Evolutionary conservation across 2,113 vertebrate species (phyloP).

Genomic region (Andinoacara biseriatus): DNA sequence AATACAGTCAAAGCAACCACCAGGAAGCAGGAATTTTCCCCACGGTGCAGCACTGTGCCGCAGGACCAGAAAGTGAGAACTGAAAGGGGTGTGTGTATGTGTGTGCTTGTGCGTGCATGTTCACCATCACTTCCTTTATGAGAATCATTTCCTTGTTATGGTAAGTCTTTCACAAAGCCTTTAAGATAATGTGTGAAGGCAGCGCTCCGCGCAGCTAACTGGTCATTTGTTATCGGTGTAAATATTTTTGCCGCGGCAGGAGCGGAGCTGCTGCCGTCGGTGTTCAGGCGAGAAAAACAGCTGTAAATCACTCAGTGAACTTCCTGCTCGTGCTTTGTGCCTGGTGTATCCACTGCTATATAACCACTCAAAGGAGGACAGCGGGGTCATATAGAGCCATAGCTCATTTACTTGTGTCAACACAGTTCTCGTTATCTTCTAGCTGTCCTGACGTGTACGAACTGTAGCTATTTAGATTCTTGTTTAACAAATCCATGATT

Average conservation of each 20-base stretch:
- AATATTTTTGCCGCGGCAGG: neutral
- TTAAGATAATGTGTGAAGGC: neutral
- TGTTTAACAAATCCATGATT: neutral
- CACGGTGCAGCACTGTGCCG: neutral
- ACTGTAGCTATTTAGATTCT: neutral
- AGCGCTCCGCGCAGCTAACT: neutral
- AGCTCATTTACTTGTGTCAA: conserved; percentile 36
- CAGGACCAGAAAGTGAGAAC: conserved; percentile 74
- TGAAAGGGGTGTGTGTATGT: conserved; percentile 56
- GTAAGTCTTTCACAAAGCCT: conserved; percentile 8
- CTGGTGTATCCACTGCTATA: conserved; percentile 4
- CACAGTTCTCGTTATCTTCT: neutral
- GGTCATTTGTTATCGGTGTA: neutral
- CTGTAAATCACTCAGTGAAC: conserved; percentile 48
- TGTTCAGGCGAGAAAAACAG: conserved; percentile 9
- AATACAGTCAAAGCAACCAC: conserved; percentile 25
- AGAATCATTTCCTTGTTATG: conserved; percentile 75
- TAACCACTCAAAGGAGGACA: conserved; percentile 10
- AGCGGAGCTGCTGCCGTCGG: neutral
- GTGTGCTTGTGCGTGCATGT: neutral
- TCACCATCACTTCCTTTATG: conserved; percentile 62
- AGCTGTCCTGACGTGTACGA: fast-evolving
- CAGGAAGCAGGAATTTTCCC: conserved; percentile 68
- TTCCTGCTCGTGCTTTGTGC: conserved; percentile 44
- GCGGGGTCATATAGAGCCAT: neutral